Percentiles rank a stretch among this genome's conserved stretches.
Conservation (phyloP, 2,113 vertebrate genomes). For the Semnornis frantzii region DNA sequence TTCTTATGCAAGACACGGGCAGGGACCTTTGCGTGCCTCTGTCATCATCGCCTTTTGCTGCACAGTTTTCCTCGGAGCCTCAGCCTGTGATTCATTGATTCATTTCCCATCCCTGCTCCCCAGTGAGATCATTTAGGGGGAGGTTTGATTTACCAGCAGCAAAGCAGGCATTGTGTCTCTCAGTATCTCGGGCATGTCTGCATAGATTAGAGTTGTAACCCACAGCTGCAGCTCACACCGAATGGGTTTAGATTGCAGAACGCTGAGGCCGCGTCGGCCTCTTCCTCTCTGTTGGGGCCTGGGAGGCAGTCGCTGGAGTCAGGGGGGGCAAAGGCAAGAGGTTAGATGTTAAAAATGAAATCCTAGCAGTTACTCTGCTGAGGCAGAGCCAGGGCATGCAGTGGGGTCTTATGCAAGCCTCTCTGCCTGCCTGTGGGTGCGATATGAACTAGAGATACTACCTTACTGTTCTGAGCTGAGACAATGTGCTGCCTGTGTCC, state of each 20-base stretch:
- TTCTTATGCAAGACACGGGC: not conserved
- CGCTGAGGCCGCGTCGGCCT: not conserved
- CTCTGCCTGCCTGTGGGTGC: not conserved
- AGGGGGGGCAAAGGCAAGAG: not conserved
- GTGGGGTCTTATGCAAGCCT: not conserved
- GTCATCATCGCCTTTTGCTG: not conserved
- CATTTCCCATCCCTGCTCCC: not conserved
- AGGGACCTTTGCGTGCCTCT: not conserved
- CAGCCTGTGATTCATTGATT: slow-evolving; percentile 19
- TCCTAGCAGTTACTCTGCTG: not conserved
- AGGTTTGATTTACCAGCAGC: slow-evolving; percentile 18
- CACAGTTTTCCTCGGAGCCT: not conserved
- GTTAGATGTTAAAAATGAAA: not conserved
- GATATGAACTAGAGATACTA: not conserved
- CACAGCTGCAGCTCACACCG: not conserved
- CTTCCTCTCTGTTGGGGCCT: not conserved
- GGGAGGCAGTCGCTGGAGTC: not conserved
- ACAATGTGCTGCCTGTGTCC: not conserved
- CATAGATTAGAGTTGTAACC: not conserved
- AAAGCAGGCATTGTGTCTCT: not conserved
- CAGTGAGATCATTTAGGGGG: not conserved
- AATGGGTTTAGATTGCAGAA: not conserved
- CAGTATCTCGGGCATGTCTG: not conserved
- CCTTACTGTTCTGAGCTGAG: not conserved
- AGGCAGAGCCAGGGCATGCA: not conserved